Evolutionary conservation across 2,888 invertebrate genomes (phyloP).

Genomic region (Cetonia aurata): DNA sequence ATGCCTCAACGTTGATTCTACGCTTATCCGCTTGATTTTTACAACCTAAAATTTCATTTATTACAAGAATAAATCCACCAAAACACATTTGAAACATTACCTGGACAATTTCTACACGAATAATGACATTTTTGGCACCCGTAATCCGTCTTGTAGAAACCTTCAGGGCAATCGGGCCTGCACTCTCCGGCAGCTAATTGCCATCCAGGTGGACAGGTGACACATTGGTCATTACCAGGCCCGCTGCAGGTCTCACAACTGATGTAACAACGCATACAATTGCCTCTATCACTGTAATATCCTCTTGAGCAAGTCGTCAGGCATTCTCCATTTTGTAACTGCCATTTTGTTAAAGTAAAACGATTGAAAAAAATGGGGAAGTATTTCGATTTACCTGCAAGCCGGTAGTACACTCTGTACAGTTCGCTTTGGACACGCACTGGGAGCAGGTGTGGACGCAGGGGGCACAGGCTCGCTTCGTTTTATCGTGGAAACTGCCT

Average conservation of each 20-base stretch:
- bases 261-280: slow-evolving; percentile 85
- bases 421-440: slow-evolving; percentile 84
- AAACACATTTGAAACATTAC: slow-evolving; percentile 64
- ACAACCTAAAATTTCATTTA: slow-evolving; percentile 60
- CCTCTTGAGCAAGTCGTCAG: slow-evolving; percentile 83
- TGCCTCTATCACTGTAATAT: slow-evolving; percentile 88
- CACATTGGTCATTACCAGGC: slow-evolving; percentile 86
- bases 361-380: background rate
- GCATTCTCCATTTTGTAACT: slow-evolving; percentile 86
- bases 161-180: slow-evolving; percentile 87
- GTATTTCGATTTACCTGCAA: slow-evolving; percentile 68
- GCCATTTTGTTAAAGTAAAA: slow-evolving; percentile 41
- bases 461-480: slow-evolving; percentile 75
- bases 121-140: slow-evolving; percentile 92
- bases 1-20: slow-evolving; percentile 65
- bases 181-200: slow-evolving; percentile 87
- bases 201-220: slow-evolving; percentile 85
- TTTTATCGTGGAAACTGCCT: slow-evolving; percentile 79
- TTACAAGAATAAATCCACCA: background rate
- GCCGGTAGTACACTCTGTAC: slow-evolving; percentile 82
- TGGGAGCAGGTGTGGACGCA: slow-evolving; percentile 85
- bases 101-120: slow-evolving; percentile 88
- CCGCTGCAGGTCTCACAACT: slow-evolving; percentile 90
- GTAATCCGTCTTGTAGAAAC: slow-evolving; percentile 84
- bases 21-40: slow-evolving; percentile 65